A percentile compares a stretch with the other conserved stretches of the same genome.
Conservation (phyloP, 2,113 vertebrate genomes). For the Corythornis madagascariensis region DNA sequence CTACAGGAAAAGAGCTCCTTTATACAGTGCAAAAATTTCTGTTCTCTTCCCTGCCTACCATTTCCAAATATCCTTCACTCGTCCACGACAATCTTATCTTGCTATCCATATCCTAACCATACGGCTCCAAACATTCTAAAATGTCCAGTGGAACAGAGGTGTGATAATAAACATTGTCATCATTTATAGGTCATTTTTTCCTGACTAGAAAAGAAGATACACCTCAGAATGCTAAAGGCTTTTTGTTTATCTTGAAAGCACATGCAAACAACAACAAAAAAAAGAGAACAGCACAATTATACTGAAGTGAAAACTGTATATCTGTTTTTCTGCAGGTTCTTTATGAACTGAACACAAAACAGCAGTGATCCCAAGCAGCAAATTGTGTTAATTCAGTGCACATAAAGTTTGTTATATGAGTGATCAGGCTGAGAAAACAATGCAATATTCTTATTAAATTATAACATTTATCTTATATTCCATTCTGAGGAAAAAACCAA, state of each 20-base stretch:
- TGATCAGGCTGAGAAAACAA: background rate
- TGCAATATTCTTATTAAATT: background rate
- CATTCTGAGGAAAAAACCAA: background rate
- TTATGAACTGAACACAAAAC: background rate
- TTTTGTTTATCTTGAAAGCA: background rate
- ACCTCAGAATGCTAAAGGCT: background rate
- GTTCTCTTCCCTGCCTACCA: background rate
- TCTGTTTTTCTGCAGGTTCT: background rate
- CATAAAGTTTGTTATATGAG: background rate
- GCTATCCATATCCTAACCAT: accelerated
- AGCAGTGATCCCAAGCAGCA: background rate
- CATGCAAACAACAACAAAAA: background rate
- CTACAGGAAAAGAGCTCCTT: background rate
- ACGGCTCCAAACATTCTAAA: background rate
- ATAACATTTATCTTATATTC: background rate
- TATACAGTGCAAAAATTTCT: background rate
- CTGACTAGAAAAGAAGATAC: background rate
- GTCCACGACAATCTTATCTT: background rate
- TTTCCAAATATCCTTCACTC: background rate
- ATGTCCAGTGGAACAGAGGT: background rate
- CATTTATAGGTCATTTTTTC: background rate
- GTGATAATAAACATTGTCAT: background rate
- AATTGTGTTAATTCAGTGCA: background rate
- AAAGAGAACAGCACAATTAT: background rate
- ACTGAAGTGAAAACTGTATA: background rate